Conservation (phyloP, 2,888 invertebrate genomes). For the Leucozona laternaria region DNA sequence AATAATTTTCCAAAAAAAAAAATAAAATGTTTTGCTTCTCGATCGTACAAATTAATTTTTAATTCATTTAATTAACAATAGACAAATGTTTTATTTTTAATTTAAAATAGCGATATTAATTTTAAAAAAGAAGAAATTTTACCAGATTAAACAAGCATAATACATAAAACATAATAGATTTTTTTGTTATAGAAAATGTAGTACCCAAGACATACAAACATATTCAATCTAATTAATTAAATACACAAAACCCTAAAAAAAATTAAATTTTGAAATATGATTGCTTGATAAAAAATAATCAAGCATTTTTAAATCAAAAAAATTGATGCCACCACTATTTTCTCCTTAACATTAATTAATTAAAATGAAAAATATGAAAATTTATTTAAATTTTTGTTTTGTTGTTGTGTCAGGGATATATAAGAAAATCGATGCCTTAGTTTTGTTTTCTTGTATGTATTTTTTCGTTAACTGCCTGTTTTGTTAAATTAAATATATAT, state of each 20-base stretch:
- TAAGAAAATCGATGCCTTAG: slow-evolving; percentile 61
- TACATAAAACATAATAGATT: slow-evolving; percentile 44
- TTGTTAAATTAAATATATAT: slow-evolving; percentile 55
- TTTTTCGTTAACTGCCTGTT: slow-evolving; percentile 72
- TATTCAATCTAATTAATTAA: slow-evolving; percentile 45
- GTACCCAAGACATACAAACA: slow-evolving; percentile 51
- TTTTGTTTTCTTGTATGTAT: slow-evolving; percentile 40
- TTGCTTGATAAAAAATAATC: slow-evolving; percentile 9
- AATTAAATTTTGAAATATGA: slow-evolving; percentile 2
- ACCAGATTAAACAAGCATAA: slow-evolving; percentile 40
- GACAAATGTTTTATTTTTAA: slow-evolving; percentile 73
- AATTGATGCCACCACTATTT: slow-evolving; percentile 57
- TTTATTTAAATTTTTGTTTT: slow-evolving; percentile 19
- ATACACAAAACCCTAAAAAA: slow-evolving; percentile 27
- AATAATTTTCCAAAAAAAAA: slow-evolving; percentile 58
- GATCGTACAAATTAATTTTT: slow-evolving; percentile 76
- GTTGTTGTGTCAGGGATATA: slow-evolving; percentile 22
- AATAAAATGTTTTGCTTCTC: slow-evolving; percentile 61
- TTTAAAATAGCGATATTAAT: slow-evolving; percentile 62
- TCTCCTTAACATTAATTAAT: slow-evolving; percentile 19
- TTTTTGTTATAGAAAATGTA: slow-evolving; percentile 52
- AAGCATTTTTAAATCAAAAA: slow-evolving; percentile 6
- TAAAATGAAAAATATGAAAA: slow-evolving; percentile 3
- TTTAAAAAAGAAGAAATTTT: slow-evolving; percentile 51
- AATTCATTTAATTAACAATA: slow-evolving; percentile 69